Percentiles rank a stretch among this genome's conserved stretches.
These are phyloP conservation scores for Siniperca chuatsi DNA, from an alignment of 2,113 vertebrate species.

Conservation along the genomic window DNA sequence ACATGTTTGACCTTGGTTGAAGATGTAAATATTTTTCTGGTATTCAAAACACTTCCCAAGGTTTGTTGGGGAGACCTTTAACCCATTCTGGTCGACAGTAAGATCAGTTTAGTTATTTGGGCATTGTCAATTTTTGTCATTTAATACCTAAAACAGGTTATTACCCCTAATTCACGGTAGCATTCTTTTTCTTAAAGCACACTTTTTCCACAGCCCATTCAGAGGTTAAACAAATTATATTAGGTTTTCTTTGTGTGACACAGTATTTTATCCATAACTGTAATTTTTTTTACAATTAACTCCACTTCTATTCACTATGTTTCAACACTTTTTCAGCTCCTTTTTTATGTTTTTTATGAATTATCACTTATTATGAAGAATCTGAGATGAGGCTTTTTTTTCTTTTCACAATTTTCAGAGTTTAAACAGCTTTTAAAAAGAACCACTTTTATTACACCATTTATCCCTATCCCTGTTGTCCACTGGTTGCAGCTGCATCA, in stretches of 20 bases:
- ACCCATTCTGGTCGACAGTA: neutral
- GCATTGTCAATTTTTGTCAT: neutral
- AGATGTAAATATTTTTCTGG: conserved; percentile 11
- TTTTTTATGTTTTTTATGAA: neutral
- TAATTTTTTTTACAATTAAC: neutral
- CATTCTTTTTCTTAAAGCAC: too few species aligned
- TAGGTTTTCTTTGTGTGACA: neutral
- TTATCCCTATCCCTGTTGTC: neutral
- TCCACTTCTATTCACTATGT: too few species aligned
- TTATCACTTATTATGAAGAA: neutral
- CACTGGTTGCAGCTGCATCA: neutral
- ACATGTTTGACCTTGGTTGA: neutral
- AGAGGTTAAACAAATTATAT: neutral
- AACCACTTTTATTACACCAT: neutral
- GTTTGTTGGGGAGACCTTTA: neutral
- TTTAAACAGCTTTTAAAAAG: neutral
- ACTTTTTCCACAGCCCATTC: neutral
- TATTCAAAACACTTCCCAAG: neutral
- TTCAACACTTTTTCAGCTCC: neutral
- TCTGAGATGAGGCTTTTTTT: neutral
- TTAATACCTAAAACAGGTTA: neutral
- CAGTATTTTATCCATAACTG: neutral
- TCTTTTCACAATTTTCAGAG: neutral
- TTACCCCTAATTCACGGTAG: too few species aligned
- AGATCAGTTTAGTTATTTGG: neutral